Evolutionary conservation across 2,888 invertebrate species (phyloP).

Genomic region (Rotaria magnacalcarata): DNA sequence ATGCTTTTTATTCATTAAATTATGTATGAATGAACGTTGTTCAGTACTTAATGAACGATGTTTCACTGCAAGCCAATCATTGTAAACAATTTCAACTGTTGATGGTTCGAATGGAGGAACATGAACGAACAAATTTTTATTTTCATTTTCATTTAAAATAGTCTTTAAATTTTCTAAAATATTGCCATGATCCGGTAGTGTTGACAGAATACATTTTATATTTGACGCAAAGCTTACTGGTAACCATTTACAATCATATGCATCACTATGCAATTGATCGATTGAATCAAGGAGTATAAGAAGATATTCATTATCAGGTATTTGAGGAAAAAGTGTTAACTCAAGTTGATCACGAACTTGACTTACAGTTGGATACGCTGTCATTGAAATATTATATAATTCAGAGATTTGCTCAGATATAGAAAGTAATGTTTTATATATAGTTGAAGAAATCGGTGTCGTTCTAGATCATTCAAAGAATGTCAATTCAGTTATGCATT

Average conservation of each 20-base stretch:
- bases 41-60: not conserved
- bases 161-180: not conserved
- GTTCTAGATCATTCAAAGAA: not conserved
- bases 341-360: constrained; percentile 16
- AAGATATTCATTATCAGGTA: constrained; percentile 38
- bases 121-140: not conserved
- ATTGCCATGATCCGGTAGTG: constrained; percentile 17
- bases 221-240: not conserved
- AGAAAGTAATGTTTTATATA: not conserved
- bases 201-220: constrained; percentile 43
- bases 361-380: not conserved
- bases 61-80: constrained; percentile 34
- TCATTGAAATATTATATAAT: not conserved
- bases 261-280: constrained; percentile 39
- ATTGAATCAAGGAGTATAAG: constrained; percentile 42
- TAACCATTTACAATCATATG: constrained; percentile 40
- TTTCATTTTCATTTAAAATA: not conserved
- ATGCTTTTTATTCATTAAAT: not conserved
- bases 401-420: not conserved
- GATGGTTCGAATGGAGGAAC: constrained; percentile 19
- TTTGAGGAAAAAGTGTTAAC: not conserved
- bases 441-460: not conserved
- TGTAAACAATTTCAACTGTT: constrained; percentile 5
- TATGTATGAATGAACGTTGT: not conserved
- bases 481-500: too few relatives aligned